A percentile compares a stretch with the other conserved stretches of the same genome.
Conservation (phyloP, 2,888 invertebrate species). For the Sminthurides aquaticus region DNA sequence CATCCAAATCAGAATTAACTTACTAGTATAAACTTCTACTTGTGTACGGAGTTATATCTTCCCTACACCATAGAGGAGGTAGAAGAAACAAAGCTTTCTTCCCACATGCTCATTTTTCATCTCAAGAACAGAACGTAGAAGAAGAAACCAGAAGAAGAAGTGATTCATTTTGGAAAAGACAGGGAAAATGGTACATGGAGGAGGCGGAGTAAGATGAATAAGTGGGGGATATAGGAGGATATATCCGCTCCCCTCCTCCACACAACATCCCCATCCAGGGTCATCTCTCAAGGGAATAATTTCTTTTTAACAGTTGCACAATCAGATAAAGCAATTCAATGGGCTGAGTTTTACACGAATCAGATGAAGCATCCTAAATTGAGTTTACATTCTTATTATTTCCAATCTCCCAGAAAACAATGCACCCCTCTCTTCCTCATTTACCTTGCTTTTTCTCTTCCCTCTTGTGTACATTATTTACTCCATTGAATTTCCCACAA, state of each 20-base stretch:
- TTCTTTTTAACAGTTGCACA: slow-evolving; percentile 30
- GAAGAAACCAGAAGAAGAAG: too few relatives aligned
- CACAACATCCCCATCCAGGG: slow-evolving; percentile 16
- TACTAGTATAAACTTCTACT: too few relatives aligned
- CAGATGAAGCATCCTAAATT: slow-evolving; percentile 23
- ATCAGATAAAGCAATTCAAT: slow-evolving; percentile 30
- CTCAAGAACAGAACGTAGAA: too few relatives aligned
- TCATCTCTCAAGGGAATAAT: slow-evolving; percentile 33
- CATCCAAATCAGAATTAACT: too few relatives aligned
- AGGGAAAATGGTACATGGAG: background rate
- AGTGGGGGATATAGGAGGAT: too few relatives aligned
- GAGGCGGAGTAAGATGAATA: background rate
- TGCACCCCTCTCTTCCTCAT: slow-evolving; percentile 9
- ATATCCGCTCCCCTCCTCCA: background rate
- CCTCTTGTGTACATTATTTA: too few relatives aligned
- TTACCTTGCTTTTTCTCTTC: slow-evolving; percentile 1
- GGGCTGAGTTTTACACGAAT: slow-evolving; percentile 26
- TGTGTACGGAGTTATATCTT: too few relatives aligned
- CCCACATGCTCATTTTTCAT: too few relatives aligned
- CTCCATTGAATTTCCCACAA: too few relatives aligned
- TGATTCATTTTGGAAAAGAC: background rate
- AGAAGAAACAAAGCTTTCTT: too few relatives aligned
- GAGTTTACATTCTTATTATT: slow-evolving; percentile 22
- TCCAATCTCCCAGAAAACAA: background rate
- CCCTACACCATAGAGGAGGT: too few relatives aligned